Percentiles rank a stretch among this genome's conserved stretches.
These are phyloP conservation scores for Microchirus variegatus DNA, from an alignment of 2,797 vertebrate species.

Conservation along the genomic window DNA sequence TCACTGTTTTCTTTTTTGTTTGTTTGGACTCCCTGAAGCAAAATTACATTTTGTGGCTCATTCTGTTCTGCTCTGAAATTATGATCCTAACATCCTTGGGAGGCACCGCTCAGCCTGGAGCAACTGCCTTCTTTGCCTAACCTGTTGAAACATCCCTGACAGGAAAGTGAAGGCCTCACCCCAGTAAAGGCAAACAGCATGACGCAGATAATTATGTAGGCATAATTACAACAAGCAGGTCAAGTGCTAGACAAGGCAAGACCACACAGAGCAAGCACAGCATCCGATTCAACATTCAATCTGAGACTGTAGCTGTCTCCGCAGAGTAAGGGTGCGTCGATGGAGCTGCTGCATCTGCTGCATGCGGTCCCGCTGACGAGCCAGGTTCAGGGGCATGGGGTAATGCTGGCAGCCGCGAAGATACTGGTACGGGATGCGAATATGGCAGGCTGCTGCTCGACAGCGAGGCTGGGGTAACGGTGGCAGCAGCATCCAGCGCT, in stretches of 20 bases:
- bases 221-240: neutral
- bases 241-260: neutral
- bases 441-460: slow-evolving; percentile 93
- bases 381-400: slow-evolving; percentile 97
- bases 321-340: slow-evolving; percentile 91
- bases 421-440: slow-evolving; percentile 94
- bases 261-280: neutral
- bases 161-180: too few species aligned
- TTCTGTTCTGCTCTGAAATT: too few species aligned
- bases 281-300: slow-evolving; percentile 89
- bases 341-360: slow-evolving; percentile 99
- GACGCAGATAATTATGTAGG: too few species aligned
- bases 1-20: too few species aligned
- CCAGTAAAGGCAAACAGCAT: too few species aligned
- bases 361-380: slow-evolving; percentile 95
- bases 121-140: too few species aligned
- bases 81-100: too few species aligned
- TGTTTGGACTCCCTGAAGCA: too few species aligned
- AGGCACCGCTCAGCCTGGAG: too few species aligned
- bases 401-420: slow-evolving; percentile 95
- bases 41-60: too few species aligned
- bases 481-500: slow-evolving; percentile 96
- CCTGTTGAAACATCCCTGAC: too few species aligned
- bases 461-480: slow-evolving; percentile 98
- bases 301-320: slow-evolving; percentile 93